Evolutionary conservation across 2,797 vertebrate species (phyloP).

Genomic region (Nannoperca obscura): DNA sequence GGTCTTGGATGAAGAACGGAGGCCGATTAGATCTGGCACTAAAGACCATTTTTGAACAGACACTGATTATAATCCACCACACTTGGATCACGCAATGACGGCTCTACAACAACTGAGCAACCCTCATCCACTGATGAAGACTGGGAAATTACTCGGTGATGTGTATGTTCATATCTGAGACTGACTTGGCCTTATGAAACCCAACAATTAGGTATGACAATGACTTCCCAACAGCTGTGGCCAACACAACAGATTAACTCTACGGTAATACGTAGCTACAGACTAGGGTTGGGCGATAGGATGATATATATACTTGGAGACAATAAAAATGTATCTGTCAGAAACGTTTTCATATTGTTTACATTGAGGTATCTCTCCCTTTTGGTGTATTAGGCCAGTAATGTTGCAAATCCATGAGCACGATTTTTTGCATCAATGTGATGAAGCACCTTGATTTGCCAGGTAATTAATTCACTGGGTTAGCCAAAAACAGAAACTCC

Average conservation of each 20-base stretch:
- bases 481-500: not conserved
- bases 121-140: not conserved
- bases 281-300: not conserved
- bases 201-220: slow-evolving; percentile 1
- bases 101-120: not conserved
- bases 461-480: not conserved
- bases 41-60: slow-evolving; percentile 11
- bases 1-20: not conserved
- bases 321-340: not conserved
- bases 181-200: not conserved
- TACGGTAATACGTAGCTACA: not conserved
- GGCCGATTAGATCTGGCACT: not conserved
- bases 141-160: not conserved
- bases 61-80: too few relatives aligned
- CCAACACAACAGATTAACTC: too few relatives aligned
- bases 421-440: slow-evolving; percentile 52
- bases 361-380: not conserved
- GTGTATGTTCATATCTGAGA: not conserved
- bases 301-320: not conserved
- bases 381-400: not conserved
- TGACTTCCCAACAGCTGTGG: not conserved
- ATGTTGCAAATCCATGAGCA: not conserved
- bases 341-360: not conserved
- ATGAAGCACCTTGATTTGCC: slow-evolving; percentile 41
- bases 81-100: not conserved